Conservation (phyloP, 2,888 invertebrate species). For the Mechanitis mazaeus region DNA sequence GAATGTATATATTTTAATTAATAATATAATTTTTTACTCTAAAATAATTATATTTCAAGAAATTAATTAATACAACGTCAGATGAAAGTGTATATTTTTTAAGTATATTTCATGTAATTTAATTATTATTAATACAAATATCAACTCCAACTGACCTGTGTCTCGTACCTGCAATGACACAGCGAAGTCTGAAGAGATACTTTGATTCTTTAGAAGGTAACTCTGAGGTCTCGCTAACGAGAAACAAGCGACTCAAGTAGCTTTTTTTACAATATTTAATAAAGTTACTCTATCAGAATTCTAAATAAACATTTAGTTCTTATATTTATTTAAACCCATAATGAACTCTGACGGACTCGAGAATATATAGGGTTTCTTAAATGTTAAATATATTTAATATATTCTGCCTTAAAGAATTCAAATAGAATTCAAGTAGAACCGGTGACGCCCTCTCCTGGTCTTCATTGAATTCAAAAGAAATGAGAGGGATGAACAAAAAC, state of each 20-base stretch:
- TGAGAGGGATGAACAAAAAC: neutral
- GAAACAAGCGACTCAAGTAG: slow-evolving; percentile 64
- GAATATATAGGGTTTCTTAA: neutral
- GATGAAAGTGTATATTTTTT: too few relatives aligned
- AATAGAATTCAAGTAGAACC: neutral
- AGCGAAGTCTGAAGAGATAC: slow-evolving; percentile 67
- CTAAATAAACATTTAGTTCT: slow-evolving; percentile 5
- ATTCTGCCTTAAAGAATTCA: neutral
- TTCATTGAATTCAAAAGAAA: neutral
- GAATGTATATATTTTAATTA: too few relatives aligned
- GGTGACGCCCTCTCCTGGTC: slow-evolving; percentile 1
- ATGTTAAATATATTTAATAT: neutral
- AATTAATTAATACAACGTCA: too few relatives aligned
- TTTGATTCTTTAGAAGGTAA: slow-evolving; percentile 65
- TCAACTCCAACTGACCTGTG: slow-evolving; percentile 12
- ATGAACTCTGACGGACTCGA: too few relatives aligned
- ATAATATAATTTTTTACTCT: too few relatives aligned
- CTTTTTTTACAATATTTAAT: slow-evolving; percentile 50
- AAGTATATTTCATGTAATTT: neutral
- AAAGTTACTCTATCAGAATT: slow-evolving; percentile 27
- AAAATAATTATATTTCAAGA: too few relatives aligned
- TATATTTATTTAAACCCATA: neutral
- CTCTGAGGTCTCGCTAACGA: slow-evolving; percentile 64
- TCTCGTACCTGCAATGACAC: slow-evolving; percentile 65
- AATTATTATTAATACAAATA: neutral